Evolutionary conservation across 2,888 invertebrate genomes (phyloP).

Genomic region (Andrena fulva): DNA sequence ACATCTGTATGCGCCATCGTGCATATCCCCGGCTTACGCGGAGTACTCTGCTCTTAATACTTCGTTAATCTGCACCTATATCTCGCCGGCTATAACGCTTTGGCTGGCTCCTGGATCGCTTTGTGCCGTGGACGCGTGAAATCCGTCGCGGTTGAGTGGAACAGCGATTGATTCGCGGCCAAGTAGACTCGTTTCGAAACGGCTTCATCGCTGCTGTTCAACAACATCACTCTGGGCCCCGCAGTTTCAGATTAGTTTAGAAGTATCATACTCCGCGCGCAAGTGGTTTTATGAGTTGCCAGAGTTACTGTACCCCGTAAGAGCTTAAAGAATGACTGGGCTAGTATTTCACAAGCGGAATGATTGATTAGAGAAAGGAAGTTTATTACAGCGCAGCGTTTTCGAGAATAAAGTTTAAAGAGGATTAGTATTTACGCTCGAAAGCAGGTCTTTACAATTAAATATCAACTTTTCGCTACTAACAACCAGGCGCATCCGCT

Average conservation of each 20-base stretch:
- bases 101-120: conserved; percentile 38
- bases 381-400: not conserved
- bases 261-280: no score
- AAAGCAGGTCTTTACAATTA: not conserved
- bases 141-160: conserved; percentile 8
- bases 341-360: no score
- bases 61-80: conserved; percentile 76
- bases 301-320: no score
- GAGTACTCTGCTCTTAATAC: conserved; percentile 82
- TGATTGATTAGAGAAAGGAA: no score
- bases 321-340: no score
- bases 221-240: not conserved
- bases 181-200: not conserved
- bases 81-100: conserved; percentile 30
- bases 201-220: not conserved
- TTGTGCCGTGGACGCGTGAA: conserved; percentile 11
- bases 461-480: not conserved
- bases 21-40: conserved; percentile 79
- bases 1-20: conserved; percentile 82
- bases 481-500: not conserved
- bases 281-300: no score
- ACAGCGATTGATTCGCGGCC: conserved; percentile 33
- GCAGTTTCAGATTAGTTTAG: not conserved
- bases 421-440: conserved; percentile 1
- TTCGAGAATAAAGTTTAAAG: not conserved